Evolutionary conservation across 2,888 invertebrate genomes (phyloP).

Genomic region (Macrostomum cliftonense): DNA sequence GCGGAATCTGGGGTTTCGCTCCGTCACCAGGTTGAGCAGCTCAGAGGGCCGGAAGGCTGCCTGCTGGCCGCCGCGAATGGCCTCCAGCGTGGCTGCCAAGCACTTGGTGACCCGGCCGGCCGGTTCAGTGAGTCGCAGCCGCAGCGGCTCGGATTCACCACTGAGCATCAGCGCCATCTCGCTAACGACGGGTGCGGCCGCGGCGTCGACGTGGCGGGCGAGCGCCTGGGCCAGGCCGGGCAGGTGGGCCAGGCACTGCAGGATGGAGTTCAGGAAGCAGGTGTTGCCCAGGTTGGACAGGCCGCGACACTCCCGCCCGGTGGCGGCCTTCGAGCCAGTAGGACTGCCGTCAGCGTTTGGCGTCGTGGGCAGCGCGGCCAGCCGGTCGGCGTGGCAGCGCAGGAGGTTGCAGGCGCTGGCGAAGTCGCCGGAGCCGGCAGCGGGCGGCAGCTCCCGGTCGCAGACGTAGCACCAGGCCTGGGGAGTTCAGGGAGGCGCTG

Average conservation of each 20-base stretch:
- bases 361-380: too few relatives aligned
- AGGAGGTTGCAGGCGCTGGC: too few relatives aligned
- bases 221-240: slow-evolving; percentile 1
- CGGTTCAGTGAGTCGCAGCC: background rate
- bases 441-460: too few relatives aligned
- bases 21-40: slow-evolving; percentile 1
- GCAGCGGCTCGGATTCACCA: background rate
- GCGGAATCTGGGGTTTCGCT: slow-evolving; percentile 56
- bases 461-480: too few relatives aligned
- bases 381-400: too few relatives aligned
- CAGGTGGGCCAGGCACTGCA: slow-evolving; percentile 45
- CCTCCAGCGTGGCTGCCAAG: background rate
- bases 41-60: background rate
- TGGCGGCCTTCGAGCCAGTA: slow-evolving; percentile 27
- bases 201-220: background rate
- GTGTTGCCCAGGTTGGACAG: slow-evolving; percentile 79
- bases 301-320: slow-evolving; percentile 42
- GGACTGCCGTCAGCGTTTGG: slow-evolving; percentile 28
- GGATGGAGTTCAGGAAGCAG: slow-evolving; percentile 85
- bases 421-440: too few relatives aligned
- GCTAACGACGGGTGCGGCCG: too few relatives aligned
- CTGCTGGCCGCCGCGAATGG: background rate
- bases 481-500: slow-evolving; percentile 4
- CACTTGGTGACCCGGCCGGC: background rate
- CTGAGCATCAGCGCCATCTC: background rate